phyloP scores from a whole-genome alignment of 1,140 invertebrate genomes.

The Achroia grisella region DNA sequence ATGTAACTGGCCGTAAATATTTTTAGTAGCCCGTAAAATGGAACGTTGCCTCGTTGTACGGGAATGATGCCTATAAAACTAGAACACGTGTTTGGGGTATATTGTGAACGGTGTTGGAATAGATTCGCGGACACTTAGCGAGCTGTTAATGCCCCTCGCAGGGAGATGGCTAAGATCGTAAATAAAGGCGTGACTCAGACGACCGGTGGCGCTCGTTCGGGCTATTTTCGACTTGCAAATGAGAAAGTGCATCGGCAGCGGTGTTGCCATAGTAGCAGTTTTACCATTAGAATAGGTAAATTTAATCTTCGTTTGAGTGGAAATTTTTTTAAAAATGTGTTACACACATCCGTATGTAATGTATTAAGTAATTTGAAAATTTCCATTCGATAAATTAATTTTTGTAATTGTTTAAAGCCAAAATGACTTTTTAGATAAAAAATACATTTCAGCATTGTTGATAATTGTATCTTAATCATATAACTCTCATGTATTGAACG shows the following conservation, averaged over 20 bases:
- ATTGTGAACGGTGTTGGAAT: slow-evolving; percentile 1
- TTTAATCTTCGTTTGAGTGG: too few relatives aligned
- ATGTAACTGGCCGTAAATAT: slow-evolving; percentile 7
- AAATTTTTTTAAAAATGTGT: too few relatives aligned
- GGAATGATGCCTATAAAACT: slow-evolving; percentile 11
- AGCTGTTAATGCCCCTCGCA: slow-evolving; percentile 17
- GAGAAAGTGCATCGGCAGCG: slow-evolving; percentile 49
- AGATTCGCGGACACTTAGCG: slow-evolving; percentile 16
- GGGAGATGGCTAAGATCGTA: slow-evolving; percentile 35
- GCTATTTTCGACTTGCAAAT: slow-evolving; percentile 67
- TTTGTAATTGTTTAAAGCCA: too few relatives aligned
- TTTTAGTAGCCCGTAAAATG: slow-evolving; percentile 10
- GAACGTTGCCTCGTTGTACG: slow-evolving; percentile 6
- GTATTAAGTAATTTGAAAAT: too few relatives aligned
- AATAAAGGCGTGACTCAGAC: slow-evolving; percentile 58
- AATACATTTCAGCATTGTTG: too few relatives aligned
- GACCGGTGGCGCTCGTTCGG: slow-evolving; percentile 21
- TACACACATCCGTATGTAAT: too few relatives aligned
- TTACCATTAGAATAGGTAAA: too few relatives aligned
- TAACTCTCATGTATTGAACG: too few relatives aligned
- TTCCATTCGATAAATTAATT: too few relatives aligned
- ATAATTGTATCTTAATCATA: too few relatives aligned
- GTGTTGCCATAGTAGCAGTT: too few relatives aligned
- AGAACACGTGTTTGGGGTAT: slow-evolving; percentile 1
- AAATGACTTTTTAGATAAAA: too few relatives aligned